These are phyloP conservation scores for Chaenodraco wilsoni DNA, from an alignment of 2,797 vertebrate genomes.

Conservation along the genomic window DNA sequence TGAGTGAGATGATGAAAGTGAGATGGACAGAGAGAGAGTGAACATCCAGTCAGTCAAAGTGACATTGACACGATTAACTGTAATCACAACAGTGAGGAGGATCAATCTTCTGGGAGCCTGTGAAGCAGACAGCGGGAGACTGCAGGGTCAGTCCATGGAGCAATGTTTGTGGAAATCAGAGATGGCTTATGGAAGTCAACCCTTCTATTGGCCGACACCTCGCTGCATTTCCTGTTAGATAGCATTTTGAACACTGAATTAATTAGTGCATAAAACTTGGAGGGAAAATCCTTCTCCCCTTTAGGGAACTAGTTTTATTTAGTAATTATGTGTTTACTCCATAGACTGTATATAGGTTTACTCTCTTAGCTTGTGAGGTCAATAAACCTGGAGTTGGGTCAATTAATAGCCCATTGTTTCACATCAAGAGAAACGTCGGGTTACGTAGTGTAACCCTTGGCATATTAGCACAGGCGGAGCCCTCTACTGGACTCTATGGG, in stretches of 20 bases:
- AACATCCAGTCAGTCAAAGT: constrained; percentile 24
- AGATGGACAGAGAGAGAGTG: constrained; percentile 13
- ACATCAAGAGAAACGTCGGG: not conserved
- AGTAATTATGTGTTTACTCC: not conserved
- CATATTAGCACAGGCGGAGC: too few relatives aligned
- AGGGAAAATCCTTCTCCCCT: not conserved
- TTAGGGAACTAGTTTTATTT: not conserved
- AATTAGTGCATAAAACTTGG: not conserved
- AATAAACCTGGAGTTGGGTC: constrained; percentile 7
- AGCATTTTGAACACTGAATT: not conserved
- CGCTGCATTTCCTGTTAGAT: not conserved
- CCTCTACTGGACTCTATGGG: too few relatives aligned
- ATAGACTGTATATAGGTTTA: not conserved
- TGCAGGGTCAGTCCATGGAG: not conserved
- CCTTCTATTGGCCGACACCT: not conserved
- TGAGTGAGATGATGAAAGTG: not conserved
- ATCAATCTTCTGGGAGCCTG: constrained; percentile 34
- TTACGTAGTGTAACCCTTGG: too few relatives aligned
- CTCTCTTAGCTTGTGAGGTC: not conserved
- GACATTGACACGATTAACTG: constrained; percentile 19
- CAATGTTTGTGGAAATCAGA: constrained; percentile 23
- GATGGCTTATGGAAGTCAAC: not conserved
- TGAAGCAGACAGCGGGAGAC: constrained; percentile 22
- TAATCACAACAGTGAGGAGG: constrained; percentile 23
- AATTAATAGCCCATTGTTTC: not conserved